Percentiles rank a stretch among this genome's conserved stretches.
These are phyloP conservation scores for Deroplatys truncata DNA, from an alignment of 2,888 invertebrate species.

Conservation along the genomic window DNA sequence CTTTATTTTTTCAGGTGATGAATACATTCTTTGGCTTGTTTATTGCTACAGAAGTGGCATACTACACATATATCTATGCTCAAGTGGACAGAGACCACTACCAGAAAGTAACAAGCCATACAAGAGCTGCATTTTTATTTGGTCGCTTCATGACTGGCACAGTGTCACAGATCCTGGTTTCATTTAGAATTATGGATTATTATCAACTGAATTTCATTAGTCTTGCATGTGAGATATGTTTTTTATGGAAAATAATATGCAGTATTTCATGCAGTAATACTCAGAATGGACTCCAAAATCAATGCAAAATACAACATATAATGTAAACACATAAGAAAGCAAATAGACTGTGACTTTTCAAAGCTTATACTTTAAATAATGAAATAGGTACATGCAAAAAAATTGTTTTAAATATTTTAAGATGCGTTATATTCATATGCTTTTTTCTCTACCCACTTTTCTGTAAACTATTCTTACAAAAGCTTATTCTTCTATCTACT, in stretches of 20 bases:
- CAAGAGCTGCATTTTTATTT: constrained; percentile 72
- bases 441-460: too few relatives aligned
- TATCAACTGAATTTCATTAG: constrained; percentile 77
- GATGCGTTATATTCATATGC: too few relatives aligned
- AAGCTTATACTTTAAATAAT: too few relatives aligned
- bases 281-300: too few relatives aligned
- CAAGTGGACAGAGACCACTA: constrained; percentile 76
- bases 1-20: constrained; percentile 42
- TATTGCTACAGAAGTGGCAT: constrained; percentile 87
- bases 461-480: too few relatives aligned
- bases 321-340: too few relatives aligned
- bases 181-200: constrained; percentile 63
- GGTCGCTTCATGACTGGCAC: constrained; percentile 76
- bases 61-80: constrained; percentile 90
- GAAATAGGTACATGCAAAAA: too few relatives aligned
- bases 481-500: too few relatives aligned
- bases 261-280: too few relatives aligned
- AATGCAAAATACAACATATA: too few relatives aligned
- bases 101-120: constrained; percentile 79
- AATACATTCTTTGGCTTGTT: constrained; percentile 80
- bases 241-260: not conserved
- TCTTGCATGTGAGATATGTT: constrained; percentile 52
- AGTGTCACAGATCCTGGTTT: constrained; percentile 68
- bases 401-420: too few relatives aligned
- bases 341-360: too few relatives aligned